Evolutionary conservation across 2,888 invertebrate species (phyloP).

Genomic region (Andricus curvator): DNA sequence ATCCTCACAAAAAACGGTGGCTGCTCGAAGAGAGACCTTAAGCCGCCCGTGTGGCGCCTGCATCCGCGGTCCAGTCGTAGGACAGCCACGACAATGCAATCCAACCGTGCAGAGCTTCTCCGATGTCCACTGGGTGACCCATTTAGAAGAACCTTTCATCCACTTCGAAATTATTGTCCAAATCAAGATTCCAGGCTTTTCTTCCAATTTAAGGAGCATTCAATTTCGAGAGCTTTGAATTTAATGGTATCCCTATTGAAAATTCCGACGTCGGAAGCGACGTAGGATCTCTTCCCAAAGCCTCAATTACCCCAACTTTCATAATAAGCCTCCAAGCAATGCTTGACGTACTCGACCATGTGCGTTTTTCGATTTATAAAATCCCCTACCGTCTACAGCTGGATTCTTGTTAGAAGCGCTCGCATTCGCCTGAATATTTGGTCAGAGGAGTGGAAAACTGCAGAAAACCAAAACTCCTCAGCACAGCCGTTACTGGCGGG

Average conservation of each 20-base stretch:
- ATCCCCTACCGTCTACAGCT: too few relatives aligned
- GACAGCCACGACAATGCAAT: constrained; percentile 62
- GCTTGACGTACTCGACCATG: too few relatives aligned
- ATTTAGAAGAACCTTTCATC: constrained; percentile 41
- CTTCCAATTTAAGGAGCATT: not conserved
- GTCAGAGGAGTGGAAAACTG: too few relatives aligned
- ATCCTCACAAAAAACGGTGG: constrained; percentile 72
- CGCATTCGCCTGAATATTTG: too few relatives aligned
- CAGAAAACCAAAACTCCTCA: too few relatives aligned
- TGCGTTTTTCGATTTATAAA: too few relatives aligned
- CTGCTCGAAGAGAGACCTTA: constrained; percentile 63
- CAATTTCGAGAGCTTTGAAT: not conserved
- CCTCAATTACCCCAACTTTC: too few relatives aligned
- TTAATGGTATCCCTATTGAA: not conserved
- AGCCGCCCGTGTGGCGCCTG: constrained; percentile 76
- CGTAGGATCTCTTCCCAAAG: too few relatives aligned
- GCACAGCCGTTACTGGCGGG: too few relatives aligned
- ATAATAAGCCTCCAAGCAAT: too few relatives aligned
- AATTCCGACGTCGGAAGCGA: too few relatives aligned
- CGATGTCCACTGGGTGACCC: constrained; percentile 58
- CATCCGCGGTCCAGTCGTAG: constrained; percentile 63
- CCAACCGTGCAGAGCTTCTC: constrained; percentile 42
- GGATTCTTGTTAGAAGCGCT: too few relatives aligned
- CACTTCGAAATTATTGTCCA: not conserved
- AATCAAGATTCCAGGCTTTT: not conserved